A percentile compares a stretch with the other conserved stretches of the same genome.
Evolutionary conservation across 2,797 vertebrate genomes (phyloP).

Genomic region (Apogon talboti): DNA sequence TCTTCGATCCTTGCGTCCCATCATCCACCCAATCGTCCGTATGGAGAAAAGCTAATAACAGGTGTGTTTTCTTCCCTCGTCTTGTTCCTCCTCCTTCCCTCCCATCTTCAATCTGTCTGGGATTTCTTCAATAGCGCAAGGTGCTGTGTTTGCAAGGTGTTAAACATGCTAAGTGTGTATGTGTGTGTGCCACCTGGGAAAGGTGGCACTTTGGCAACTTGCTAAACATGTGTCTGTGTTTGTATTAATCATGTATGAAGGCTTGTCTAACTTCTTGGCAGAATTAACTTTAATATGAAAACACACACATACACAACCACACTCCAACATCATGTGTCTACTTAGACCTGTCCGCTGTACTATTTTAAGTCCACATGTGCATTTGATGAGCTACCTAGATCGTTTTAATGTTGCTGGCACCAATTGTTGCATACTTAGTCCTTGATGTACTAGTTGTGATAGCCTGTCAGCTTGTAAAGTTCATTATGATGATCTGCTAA

Average conservation of each 20-base stretch:
- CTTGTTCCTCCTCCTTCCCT: constrained; percentile 18
- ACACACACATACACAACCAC: constrained; percentile 13
- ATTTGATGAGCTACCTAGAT: background rate
- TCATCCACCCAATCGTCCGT: constrained; percentile 40
- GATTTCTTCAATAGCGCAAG: constrained; percentile 47
- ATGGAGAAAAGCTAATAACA: constrained; percentile 78
- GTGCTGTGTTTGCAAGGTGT: constrained; percentile 37
- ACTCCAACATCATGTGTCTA: constrained; percentile 33
- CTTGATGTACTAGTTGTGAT: background rate
- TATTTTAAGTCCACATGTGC: constrained; percentile 35
- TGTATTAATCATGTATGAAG: constrained; percentile 61
- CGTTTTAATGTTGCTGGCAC: background rate
- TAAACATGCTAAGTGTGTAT: constrained; percentile 33
- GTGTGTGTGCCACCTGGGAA: constrained; percentile 44
- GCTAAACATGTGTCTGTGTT: constrained; percentile 59
- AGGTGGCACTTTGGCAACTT: constrained; percentile 52
- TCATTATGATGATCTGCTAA: no score
- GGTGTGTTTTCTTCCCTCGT: constrained; percentile 55
- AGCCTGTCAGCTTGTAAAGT: background rate
- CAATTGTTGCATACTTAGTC: constrained; percentile 3
- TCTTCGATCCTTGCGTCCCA: constrained; percentile 22
- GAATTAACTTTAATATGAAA: constrained; percentile 10
- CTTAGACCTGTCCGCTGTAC: constrained; percentile 18
- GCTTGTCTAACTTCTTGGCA: constrained; percentile 49
- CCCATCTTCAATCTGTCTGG: constrained; percentile 50